phyloP scores from a whole-genome alignment of 2,797 vertebrate species.

The Hylomyscus alleni region DNA sequence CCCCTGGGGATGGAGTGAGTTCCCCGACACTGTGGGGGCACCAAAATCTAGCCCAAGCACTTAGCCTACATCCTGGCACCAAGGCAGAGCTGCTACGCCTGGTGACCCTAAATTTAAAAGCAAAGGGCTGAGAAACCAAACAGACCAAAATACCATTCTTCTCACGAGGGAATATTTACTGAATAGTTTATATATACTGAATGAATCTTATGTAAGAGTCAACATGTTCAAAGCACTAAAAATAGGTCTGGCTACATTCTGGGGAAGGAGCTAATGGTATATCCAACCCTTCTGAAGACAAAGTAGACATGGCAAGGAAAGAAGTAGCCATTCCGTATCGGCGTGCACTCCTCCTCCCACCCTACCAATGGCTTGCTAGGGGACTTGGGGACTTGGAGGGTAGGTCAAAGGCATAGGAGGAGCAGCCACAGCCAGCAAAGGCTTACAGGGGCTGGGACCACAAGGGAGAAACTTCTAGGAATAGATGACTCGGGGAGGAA shows the following conservation, averaged over 20 bases:
- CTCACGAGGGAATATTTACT: slow-evolving; percentile 85
- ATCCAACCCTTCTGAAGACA: slow-evolving; percentile 72
- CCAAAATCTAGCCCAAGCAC: neutral
- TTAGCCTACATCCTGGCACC: neutral
- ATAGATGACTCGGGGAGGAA: neutral
- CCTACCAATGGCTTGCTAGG: neutral
- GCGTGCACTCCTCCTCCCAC: no score
- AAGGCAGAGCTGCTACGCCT: slow-evolving; percentile 51
- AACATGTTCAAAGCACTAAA: slow-evolving; percentile 86
- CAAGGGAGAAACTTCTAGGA: slow-evolving; percentile 20
- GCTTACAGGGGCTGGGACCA: neutral
- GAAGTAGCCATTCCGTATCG: neutral
- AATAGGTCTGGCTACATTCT: slow-evolving; percentile 83
- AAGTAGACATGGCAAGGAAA: neutral
- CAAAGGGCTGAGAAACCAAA: slow-evolving; percentile 83
- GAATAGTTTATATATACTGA: slow-evolving; percentile 85
- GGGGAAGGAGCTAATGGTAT: slow-evolving; percentile 70
- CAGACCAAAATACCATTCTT: slow-evolving; percentile 82
- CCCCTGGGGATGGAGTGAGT: neutral
- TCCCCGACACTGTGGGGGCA: neutral
- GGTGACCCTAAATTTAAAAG: slow-evolving; percentile 65
- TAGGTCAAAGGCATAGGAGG: neutral
- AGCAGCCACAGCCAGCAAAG: neutral
- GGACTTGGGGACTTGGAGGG: neutral
- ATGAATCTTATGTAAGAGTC: slow-evolving; percentile 86